phyloP scores from a whole-genome alignment of 2,113 vertebrate species.

The Heterotilapia buettikoferi region DNA sequence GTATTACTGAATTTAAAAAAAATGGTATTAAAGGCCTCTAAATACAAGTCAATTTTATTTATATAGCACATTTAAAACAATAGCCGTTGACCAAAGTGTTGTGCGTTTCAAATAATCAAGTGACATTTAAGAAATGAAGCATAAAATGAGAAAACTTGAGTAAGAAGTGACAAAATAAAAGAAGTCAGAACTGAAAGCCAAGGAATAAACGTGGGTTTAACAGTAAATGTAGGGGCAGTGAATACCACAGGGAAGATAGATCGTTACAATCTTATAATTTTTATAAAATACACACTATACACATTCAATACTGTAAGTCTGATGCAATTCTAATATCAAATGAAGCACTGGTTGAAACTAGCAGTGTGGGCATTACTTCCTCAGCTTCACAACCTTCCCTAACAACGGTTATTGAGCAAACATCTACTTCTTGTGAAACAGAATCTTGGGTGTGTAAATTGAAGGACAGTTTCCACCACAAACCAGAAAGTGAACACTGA shows the following conservation, averaged over 20 bases:
- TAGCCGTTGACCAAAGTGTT: background rate
- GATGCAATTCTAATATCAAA: background rate
- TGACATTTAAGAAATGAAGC: background rate
- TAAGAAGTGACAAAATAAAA: background rate
- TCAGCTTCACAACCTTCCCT: background rate
- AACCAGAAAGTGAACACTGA: background rate
- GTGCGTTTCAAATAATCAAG: background rate
- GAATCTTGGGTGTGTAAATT: background rate
- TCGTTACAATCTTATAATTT: accelerated
- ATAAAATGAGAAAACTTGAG: background rate
- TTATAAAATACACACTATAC: accelerated
- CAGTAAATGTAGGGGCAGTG: background rate
- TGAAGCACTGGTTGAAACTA: background rate
- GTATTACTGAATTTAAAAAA: background rate
- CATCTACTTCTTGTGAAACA: background rate
- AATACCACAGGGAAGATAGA: background rate
- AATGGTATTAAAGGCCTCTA: background rate
- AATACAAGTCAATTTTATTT: background rate
- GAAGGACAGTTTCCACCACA: background rate
- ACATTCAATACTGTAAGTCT: background rate
- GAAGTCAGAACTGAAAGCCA: background rate
- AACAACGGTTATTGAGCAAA: background rate
- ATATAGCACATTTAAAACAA: background rate
- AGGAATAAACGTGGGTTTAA: background rate
- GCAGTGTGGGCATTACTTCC: background rate